Evolutionary conservation across 2,113 vertebrate species (phyloP).

Genomic region (Charadrius vociferus): DNA sequence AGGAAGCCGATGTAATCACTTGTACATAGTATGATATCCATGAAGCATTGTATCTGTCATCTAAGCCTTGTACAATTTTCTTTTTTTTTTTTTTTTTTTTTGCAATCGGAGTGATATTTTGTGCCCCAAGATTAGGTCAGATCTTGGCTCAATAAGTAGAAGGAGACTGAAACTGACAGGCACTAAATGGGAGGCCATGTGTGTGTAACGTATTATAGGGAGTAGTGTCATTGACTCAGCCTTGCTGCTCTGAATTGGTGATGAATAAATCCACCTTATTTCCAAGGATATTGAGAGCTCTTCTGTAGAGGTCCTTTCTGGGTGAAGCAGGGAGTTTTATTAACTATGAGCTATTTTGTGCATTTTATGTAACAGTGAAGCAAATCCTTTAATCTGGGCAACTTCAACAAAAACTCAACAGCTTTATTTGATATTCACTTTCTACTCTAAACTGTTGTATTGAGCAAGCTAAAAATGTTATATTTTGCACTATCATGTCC

Average conservation of each 20-base stretch:
- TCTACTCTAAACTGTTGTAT: background rate
- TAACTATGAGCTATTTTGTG: background rate
- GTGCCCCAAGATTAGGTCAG: background rate
- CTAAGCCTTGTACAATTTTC: background rate
- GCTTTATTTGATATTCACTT: background rate
- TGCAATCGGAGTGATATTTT: background rate
- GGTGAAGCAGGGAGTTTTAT: background rate
- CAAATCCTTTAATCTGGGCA: background rate
- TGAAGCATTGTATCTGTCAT: background rate
- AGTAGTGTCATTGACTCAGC: background rate
- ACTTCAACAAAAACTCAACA: background rate
- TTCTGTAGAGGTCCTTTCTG: background rate
- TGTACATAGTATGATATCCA: fast-evolving
- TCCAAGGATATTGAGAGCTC: background rate
- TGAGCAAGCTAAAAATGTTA: background rate
- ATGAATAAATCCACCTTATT: background rate
- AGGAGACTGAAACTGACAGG: background rate
- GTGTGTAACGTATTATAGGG: fast-evolving
- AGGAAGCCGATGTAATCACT: background rate
- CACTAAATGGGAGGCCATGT: background rate
- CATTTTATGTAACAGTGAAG: background rate
- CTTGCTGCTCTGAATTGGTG: background rate
- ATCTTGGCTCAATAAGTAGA: background rate
- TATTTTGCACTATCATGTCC: background rate
- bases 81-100: too few relatives aligned